Base-by-base conservation (phyloP, 2,797 vertebrate species). In the Acanthiza pusilla region DNA sequence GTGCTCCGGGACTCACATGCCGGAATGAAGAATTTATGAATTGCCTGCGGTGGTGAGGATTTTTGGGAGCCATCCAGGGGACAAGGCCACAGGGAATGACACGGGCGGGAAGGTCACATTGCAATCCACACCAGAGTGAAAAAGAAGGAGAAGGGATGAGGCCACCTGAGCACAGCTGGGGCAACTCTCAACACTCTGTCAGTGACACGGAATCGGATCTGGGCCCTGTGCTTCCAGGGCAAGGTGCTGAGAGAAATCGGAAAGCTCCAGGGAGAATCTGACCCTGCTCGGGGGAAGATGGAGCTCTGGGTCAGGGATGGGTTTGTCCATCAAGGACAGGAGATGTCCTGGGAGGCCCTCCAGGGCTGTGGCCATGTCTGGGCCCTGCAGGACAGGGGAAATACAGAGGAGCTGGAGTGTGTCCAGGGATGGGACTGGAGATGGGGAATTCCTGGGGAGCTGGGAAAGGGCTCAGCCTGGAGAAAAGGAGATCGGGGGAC, bases 21-120 rank as follows among this genome's bases (percentile, higher is more conserved):
- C 2, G 21, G 7, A 14, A n/a, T 14, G 25, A 29, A 53, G 38
- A 7, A 81, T 62, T 2, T 21, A 30, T 0, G 5, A 47, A 61
- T 36, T 16, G 17, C 11, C 63, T 13, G 5, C 36, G 16, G 42
- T 2, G 4, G 34, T 3, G 58, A 29, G 17, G 54, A 1, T 1
- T 8, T 62, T 66, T 47, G 4, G 5, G 62, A 48, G 16, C 5
- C 2, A 1, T 15, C 29, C 61, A 20, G 15, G 23, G 61, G 40
- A 40, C 0, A 10, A 21, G 0, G 2, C 7, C 34, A 42, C 2
- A 2, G 29, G 72, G 82, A 74, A 53, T 1, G 11, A 15, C 0
- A 1, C 16, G 51, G 45, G 79, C 34, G 57, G 40, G 26, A 42
- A 72, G 71, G 58, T 61, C 54, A 13, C 1, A 1, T 61, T 87